phyloP scores from a whole-genome alignment of 2,797 vertebrate species.

The Trachops cirrhosus region DNA sequence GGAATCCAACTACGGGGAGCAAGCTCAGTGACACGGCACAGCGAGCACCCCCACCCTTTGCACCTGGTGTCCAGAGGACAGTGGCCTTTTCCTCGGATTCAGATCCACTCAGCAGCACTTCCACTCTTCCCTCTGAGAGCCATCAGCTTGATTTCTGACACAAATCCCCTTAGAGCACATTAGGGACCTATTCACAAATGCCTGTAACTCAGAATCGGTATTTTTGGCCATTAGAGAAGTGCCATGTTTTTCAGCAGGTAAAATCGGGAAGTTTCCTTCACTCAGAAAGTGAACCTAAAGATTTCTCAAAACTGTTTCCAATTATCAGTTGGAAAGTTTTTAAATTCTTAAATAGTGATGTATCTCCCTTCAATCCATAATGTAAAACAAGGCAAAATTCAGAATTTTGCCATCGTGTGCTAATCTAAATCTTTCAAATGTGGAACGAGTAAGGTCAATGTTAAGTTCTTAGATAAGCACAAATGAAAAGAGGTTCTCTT shows the following conservation, averaged over 20 bases:
- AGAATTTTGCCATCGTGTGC: not conserved
- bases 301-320: not conserved
- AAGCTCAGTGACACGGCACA: not conserved
- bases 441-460: not conserved
- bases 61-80: accelerated
- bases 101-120: not conserved
- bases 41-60: not conserved
- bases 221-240: not conserved
- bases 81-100: not conserved
- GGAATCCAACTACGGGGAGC: not conserved
- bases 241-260: not conserved
- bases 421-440: not conserved
- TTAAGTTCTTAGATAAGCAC: not conserved
- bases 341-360: not conserved
- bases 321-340: not conserved
- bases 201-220: not conserved
- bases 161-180: not conserved
- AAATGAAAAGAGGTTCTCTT: not conserved
- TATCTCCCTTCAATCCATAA: not conserved
- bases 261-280: not conserved
- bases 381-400: not conserved
- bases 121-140: not conserved
- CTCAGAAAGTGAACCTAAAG: not conserved
- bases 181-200: not conserved
- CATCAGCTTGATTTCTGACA: not conserved